Conservation (phyloP, 1,140 invertebrate species). For the Drosophila arawakana region DNA sequence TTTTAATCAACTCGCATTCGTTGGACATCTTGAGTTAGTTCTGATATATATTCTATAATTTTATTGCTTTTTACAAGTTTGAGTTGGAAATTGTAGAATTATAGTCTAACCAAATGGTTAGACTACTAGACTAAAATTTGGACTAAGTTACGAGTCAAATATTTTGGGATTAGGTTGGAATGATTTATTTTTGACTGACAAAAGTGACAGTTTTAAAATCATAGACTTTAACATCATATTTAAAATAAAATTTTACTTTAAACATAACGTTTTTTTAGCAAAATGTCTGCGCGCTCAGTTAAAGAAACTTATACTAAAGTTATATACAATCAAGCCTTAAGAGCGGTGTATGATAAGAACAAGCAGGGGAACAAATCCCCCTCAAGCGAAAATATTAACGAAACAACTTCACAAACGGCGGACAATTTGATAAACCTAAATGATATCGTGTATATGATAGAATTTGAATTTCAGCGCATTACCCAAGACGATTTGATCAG, state of each 20-base stretch:
- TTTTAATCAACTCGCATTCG: conserved; percentile 5
- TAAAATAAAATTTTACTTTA: too few species aligned
- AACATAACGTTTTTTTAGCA: too few species aligned
- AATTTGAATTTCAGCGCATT: conserved; percentile 8
- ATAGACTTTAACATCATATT: too few species aligned
- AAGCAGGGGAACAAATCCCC: too few species aligned
- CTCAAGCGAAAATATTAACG: too few species aligned
- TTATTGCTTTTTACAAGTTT: background rate
- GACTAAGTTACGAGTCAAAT: background rate
- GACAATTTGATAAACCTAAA: background rate
- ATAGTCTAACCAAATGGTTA: background rate
- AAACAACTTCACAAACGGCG: background rate
- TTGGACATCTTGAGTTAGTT: background rate
- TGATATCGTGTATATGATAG: background rate
- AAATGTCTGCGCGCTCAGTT: too few species aligned
- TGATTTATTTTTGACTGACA: too few species aligned
- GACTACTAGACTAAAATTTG: conserved; percentile 7
- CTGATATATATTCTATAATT: background rate
- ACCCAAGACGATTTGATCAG: background rate
- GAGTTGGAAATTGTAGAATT: background rate
- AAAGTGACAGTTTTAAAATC: too few species aligned
- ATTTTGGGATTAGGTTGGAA: too few species aligned
- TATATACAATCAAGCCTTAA: too few species aligned
- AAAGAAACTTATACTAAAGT: too few species aligned
- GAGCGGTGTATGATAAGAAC: too few species aligned